Evolutionary conservation across 2,888 invertebrate species (phyloP), one percentile per base, ranked within the genome.

Genomic region (Labia minor): DNA sequence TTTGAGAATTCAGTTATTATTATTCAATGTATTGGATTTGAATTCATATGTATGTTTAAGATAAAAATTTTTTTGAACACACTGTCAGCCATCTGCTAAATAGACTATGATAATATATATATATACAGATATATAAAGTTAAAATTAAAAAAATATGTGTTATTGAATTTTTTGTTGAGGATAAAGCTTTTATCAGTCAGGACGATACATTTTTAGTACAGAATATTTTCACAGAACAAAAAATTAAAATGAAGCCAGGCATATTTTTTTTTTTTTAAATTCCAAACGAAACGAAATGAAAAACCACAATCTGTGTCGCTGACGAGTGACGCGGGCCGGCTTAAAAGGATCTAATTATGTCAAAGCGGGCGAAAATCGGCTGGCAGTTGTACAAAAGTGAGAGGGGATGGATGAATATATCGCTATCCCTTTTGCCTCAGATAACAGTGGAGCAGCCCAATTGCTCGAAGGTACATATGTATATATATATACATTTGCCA

Each of bases 281-380:
- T 49, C n/a, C 2, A 14, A 49, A n/a, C n/a, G 16, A 49, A 49
- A 49, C 16, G 49, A n/a, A 49, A 49, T 49, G 49, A 49, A 49
- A 49, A 49, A 14, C 49, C 49, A 16, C 49, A 49, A 49, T 49
- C 49, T 49, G 49, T 49, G 49, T 49, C 49, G 49, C 14, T 49
- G 49, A 49, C 49, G 49, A 49, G 49, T 49, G 49, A 49, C 49
- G 49, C 49, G 49, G 49, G 49, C 49, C 49, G 49, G 49, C 49
- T 49, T 49, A 49, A 49, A 49, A 49, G 49, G 49, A 49, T 49
- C 49, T 49, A 49, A 49, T 49, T 49, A 49, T 14, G 49, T 49
- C 49, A 49, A 49, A 49, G 49, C 49, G 49, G 49, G 49, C 49
- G 49, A 49, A 49, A 49, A 49, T 49, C 16, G 49, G 6, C 49